Percentiles rank a stretch among this genome's conserved stretches.
phyloP scores from a whole-genome alignment of 1,140 invertebrate genomes.

The Calephelis nemesis region DNA sequence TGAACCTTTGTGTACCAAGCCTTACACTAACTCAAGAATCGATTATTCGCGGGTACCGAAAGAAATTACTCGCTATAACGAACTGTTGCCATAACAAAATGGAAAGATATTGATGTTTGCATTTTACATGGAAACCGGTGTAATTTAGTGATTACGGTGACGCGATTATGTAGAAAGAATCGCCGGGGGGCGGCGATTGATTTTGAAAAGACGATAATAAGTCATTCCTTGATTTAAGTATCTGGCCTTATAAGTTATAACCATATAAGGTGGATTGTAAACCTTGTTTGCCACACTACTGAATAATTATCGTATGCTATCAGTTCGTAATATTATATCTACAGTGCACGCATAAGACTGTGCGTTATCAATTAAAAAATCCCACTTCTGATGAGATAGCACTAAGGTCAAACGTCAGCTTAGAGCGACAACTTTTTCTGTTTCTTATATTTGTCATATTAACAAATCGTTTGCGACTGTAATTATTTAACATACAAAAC shows the following conservation, averaged over 20 bases:
- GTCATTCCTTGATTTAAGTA: slow-evolving; percentile 4
- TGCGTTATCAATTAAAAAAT: too few relatives aligned
- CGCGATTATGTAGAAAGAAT: slow-evolving; percentile 20
- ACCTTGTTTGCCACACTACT: not conserved
- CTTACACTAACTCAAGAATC: slow-evolving; percentile 31
- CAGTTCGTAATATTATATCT: too few relatives aligned
- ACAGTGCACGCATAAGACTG: too few relatives aligned
- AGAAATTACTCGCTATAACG: slow-evolving; percentile 41
- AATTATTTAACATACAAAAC: too few relatives aligned
- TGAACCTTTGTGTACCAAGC: not conserved
- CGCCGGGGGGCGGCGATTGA: slow-evolving; percentile 26
- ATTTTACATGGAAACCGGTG: slow-evolving; percentile 51
- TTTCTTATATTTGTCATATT: too few relatives aligned
- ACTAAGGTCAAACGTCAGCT: too few relatives aligned
- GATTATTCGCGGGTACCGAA: slow-evolving; percentile 36
- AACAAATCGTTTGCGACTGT: too few relatives aligned
- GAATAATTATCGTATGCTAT: not conserved
- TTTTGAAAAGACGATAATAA: slow-evolving; percentile 18
- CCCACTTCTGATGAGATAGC: too few relatives aligned
- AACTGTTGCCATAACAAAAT: slow-evolving; percentile 42
- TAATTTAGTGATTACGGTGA: slow-evolving; percentile 62
- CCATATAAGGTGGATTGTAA: not conserved
- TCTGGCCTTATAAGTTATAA: not conserved
- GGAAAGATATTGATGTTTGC: slow-evolving; percentile 63
- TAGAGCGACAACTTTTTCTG: too few relatives aligned